phyloP scores from a whole-genome alignment of 1,140 invertebrate genomes.

The Antheraea pernyi region DNA sequence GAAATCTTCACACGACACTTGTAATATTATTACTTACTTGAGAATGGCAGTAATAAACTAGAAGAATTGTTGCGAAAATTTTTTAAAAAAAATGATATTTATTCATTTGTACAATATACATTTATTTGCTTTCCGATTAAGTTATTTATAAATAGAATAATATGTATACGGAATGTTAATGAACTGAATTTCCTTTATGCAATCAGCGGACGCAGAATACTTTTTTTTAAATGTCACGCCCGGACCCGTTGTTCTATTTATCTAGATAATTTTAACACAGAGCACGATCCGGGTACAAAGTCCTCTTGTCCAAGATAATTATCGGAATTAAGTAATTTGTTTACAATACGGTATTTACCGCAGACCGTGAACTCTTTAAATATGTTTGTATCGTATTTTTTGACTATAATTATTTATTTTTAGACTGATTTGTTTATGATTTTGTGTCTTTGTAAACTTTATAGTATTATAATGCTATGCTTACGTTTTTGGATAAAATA shows the following conservation, averaged over 20 bases:
- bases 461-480: too few species aligned
- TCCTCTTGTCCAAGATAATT: background rate
- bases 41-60: too few species aligned
- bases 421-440: too few species aligned
- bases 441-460: too few species aligned
- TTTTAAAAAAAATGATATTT: too few species aligned
- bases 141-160: background rate
- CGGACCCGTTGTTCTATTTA: conserved; percentile 2
- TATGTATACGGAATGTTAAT: conserved; percentile 7
- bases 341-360: background rate
- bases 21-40: too few species aligned
- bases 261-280: conserved; percentile 5
- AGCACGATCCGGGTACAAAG: conserved; percentile 1
- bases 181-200: conserved; percentile 29
- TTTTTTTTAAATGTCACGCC: conserved; percentile 19
- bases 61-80: too few species aligned
- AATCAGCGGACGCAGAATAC: conserved; percentile 25
- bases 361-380: background rate
- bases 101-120: background rate
- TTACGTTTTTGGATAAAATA: too few species aligned
- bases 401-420: background rate
- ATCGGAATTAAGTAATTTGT: background rate
- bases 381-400: background rate
- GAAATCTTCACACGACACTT: too few species aligned
- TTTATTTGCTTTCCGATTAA: background rate